These are phyloP conservation scores for Hofmannophila pseudospretella DNA, from an alignment of 2,888 invertebrate genomes.

Conservation along the genomic window DNA sequence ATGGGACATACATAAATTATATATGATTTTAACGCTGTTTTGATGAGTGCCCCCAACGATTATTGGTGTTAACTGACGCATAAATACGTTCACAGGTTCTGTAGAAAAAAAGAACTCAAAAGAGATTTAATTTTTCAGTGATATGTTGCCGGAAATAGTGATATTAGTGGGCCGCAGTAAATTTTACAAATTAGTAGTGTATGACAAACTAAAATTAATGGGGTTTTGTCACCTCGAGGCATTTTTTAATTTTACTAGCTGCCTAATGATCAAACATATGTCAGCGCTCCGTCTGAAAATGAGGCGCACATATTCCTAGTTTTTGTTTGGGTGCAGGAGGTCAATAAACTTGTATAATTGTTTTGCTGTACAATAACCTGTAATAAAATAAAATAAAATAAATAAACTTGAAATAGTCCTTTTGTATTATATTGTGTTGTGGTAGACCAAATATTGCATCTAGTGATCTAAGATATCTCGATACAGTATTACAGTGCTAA, in stretches of 20 bases:
- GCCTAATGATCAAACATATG: conserved; percentile 65
- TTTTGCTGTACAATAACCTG: too few species aligned
- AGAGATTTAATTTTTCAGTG: conserved; percentile 50
- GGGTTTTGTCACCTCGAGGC: conserved; percentile 40
- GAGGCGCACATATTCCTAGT: conserved; percentile 8
- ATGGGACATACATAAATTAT: conserved; percentile 39
- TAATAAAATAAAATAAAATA: too few species aligned
- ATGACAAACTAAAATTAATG: conserved; percentile 75
- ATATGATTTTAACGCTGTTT: conserved; percentile 51
- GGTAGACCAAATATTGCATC: too few species aligned
- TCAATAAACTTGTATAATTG: background rate
- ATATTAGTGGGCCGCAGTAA: conserved; percentile 64
- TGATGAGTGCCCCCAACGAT: conserved; percentile 48
- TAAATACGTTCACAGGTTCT: conserved; percentile 57
- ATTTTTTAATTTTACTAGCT: conserved; percentile 53
- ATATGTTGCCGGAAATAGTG: conserved; percentile 65
- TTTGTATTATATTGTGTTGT: too few species aligned
- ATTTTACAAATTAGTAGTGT: conserved; percentile 72
- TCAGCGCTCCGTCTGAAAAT: conserved; percentile 46
- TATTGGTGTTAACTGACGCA: conserved; percentile 63
- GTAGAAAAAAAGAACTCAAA: conserved; percentile 32
- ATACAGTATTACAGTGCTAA: too few species aligned
- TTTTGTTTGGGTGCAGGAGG: conserved; percentile 7
- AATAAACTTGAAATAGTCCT: too few species aligned
- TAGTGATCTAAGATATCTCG: too few species aligned